phyloP scores from a whole-genome alignment of 2,797 vertebrate species.

The Microctenopoma lineatum region DNA sequence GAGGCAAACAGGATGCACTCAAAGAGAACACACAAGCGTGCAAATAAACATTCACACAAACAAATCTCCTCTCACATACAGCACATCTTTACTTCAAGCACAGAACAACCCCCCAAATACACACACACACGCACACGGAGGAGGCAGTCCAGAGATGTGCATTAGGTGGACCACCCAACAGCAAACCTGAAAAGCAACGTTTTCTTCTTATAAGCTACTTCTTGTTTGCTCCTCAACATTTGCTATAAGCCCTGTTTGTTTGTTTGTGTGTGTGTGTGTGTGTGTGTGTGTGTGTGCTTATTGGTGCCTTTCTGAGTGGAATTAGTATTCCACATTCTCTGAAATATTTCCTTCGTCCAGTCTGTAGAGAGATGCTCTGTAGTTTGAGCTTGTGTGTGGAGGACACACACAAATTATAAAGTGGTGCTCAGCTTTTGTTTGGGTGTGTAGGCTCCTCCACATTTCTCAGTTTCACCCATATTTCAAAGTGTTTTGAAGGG shows the following conservation, averaged over 20 bases:
- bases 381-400: slow-evolving; percentile 32
- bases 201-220: slow-evolving; percentile 50
- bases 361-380: slow-evolving; percentile 16
- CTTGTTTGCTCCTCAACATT: slow-evolving; percentile 62
- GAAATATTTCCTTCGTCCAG: slow-evolving; percentile 3
- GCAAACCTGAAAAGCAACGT: slow-evolving; percentile 46
- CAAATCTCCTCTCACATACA: slow-evolving; percentile 60
- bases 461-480: slow-evolving; percentile 36
- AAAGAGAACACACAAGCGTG: slow-evolving; percentile 38
- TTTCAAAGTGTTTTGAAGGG: slow-evolving; percentile 55
- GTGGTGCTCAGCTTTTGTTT: slow-evolving; percentile 34
- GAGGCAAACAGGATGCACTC: slow-evolving; percentile 67
- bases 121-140: slow-evolving; percentile 31
- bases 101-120: slow-evolving; percentile 7
- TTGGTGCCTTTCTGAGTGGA: slow-evolving; percentile 27
- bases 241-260: slow-evolving; percentile 36
- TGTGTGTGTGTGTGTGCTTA: slow-evolving; percentile 14
- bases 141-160: slow-evolving; percentile 42
- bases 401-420: slow-evolving; percentile 14
- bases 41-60: slow-evolving; percentile 61
- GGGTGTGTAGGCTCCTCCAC: slow-evolving; percentile 16
- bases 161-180: slow-evolving; percentile 73
- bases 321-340: slow-evolving; percentile 35
- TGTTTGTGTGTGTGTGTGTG: slow-evolving; percentile 12
- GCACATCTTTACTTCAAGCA: slow-evolving; percentile 56